phyloP scores from a whole-genome alignment of 2,797 vertebrate species.

The Iguana delicatissima region DNA sequence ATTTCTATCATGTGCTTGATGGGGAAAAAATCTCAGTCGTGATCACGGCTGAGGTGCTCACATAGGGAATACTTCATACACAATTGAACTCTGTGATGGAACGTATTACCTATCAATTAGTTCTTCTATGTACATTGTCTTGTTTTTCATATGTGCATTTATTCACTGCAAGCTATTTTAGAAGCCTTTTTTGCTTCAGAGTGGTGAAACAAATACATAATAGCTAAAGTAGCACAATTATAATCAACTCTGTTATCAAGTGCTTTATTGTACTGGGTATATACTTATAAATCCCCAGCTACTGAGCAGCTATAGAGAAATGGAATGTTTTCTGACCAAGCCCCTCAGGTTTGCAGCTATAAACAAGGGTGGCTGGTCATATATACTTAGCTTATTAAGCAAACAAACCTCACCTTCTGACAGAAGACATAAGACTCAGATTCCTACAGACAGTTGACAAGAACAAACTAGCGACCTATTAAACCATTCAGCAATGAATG shows the following conservation, averaged over 20 bases:
- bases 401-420: slow-evolving; percentile 28
- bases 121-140: background rate
- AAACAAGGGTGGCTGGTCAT: slow-evolving; percentile 33
- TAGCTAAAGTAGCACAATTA: background rate
- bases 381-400: slow-evolving; percentile 46
- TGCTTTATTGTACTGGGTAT: slow-evolving; percentile 55
- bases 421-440: background rate
- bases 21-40: background rate
- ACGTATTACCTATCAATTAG: background rate
- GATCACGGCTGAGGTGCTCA: background rate
- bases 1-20: slow-evolving; percentile 40
- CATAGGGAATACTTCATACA: background rate
- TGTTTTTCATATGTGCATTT: background rate
- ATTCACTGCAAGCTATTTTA: background rate
- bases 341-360: slow-evolving; percentile 15
- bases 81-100: background rate
- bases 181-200: background rate
- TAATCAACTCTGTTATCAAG: slow-evolving; percentile 28
- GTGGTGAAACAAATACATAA: background rate
- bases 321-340: slow-evolving; percentile 27
- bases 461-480: slow-evolving; percentile 28
- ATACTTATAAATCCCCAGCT: slow-evolving; percentile 14
- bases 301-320: slow-evolving; percentile 33
- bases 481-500: slow-evolving; percentile 33
- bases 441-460: slow-evolving; percentile 12